phyloP scores from a whole-genome alignment of 2,888 invertebrate species.

The Coecobrya sp. region DNA sequence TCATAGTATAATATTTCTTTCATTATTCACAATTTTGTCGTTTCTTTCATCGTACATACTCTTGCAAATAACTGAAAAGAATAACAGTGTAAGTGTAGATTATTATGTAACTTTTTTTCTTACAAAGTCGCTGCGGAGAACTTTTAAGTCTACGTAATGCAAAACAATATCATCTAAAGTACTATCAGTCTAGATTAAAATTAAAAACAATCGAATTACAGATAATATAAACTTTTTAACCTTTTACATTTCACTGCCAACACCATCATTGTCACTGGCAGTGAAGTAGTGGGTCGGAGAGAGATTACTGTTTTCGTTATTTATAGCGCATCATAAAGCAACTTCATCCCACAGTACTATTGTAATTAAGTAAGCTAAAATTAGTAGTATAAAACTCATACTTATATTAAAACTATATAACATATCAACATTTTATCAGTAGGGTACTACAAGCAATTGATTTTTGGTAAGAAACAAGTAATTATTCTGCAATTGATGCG shows the following conservation, averaged over 20 bases:
- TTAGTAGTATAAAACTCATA: neutral
- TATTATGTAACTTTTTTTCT: neutral
- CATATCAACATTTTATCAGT: no score
- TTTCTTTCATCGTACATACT: neutral
- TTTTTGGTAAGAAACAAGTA: no score
- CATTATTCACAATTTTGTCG: neutral
- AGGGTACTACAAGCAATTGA: no score
- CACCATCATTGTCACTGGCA: constrained; percentile 8
- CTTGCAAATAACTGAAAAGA: neutral
- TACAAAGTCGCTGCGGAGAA: neutral
- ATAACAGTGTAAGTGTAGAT: neutral
- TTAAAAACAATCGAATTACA: constrained; percentile 40
- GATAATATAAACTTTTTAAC: neutral
- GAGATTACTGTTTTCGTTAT: neutral
- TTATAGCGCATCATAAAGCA: neutral
- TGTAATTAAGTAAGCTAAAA: neutral
- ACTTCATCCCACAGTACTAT: neutral
- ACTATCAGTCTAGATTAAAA: constrained; percentile 48
- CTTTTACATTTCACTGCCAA: neutral
- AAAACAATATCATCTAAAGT: neutral
- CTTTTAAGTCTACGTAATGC: constrained; percentile 28
- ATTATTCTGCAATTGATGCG: no score
- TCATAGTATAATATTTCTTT: neutral
- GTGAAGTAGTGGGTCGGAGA: neutral
- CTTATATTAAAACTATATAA: no score